Base-by-base conservation (phyloP, 2,113 vertebrate genomes). In the Elachura formosa region DNA sequence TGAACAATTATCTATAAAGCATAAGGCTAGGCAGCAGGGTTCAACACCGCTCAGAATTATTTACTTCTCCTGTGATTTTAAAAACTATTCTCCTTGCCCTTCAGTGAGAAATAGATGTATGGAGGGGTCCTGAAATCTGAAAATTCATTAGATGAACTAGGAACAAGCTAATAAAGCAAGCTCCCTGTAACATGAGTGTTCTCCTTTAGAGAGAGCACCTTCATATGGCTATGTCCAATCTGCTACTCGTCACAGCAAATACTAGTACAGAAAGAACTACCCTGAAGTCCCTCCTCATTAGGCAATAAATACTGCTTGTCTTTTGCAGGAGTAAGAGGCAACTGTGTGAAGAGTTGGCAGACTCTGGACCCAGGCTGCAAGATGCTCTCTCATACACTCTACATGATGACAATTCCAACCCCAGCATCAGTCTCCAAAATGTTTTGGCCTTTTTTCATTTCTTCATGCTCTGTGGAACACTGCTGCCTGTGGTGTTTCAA, bases 1-100 rank as follows among this genome's bases (percentile, higher is more conserved):
- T 96, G 94, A 95, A 48, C 91, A 94, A 96, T 94, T 96, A 94
- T 66, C 95, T 89, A 63, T 82, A 89, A 96, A 96, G 71, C 59
- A 86, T 4, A 90, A 63, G 59, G 40, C 68, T 73, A 93, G 91
- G 84, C 59, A 95, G 78, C 84, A 94, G 51, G 38, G 84, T 94
- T 96, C 93, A 96, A 71, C 71, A 55, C 55, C 48, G 51, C 14
- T 88, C 82, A 88, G 46, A 84, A 87, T 87, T 96, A 96, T 93
- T 95, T 95, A 93, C 55, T 88, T 84, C 67, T 85, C 41, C 51
- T 81, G 28, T 41, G 93, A 90, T 86, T 93, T 89, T 40, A 86
- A 86, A 94, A 95, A 95, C 33, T 92, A 74, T 86, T 85, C 59
- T 91, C 61, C 74, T 90, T 86, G 46, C 78, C 71, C 55, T 93